These are phyloP conservation scores for Amia ocellicauda DNA, from an alignment of 2,113 vertebrate genomes.

Conservation along the genomic window DNA sequence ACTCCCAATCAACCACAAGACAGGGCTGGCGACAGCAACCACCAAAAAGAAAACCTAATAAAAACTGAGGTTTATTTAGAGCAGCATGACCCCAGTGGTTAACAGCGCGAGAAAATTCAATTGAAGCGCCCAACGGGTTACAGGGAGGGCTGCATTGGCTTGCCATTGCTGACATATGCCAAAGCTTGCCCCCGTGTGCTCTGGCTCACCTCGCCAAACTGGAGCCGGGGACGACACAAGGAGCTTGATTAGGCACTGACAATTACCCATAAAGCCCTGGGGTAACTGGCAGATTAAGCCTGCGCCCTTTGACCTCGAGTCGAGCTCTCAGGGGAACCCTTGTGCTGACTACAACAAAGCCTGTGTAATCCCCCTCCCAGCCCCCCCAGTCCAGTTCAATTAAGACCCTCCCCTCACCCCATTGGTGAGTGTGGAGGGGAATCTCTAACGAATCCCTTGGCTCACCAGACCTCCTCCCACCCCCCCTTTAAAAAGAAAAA, in stretches of 20 bases:
- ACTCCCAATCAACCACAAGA: neutral
- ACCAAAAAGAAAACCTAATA: slow-evolving; percentile 1
- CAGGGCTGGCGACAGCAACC: neutral
- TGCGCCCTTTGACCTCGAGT: slow-evolving; percentile 59
- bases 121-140: slow-evolving; percentile 39
- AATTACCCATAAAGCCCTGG: slow-evolving; percentile 64
- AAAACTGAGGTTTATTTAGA: slow-evolving; percentile 19
- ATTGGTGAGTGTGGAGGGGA: slow-evolving; percentile 27
- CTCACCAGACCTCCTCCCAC: slow-evolving; percentile 28
- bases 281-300: slow-evolving; percentile 60
- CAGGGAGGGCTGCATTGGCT: slow-evolving; percentile 38
- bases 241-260: slow-evolving; percentile 65
- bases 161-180: slow-evolving; percentile 31
- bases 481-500: slow-evolving; percentile 26
- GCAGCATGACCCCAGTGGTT: neutral
- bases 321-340: slow-evolving; percentile 39
- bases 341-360: slow-evolving; percentile 56
- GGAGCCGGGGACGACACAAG: slow-evolving; percentile 32
- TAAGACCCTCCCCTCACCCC: slow-evolving; percentile 33
- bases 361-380: slow-evolving; percentile 60
- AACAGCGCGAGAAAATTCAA: slow-evolving; percentile 19
- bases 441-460: slow-evolving; percentile 39
- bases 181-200: slow-evolving; percentile 19
- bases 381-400: slow-evolving; percentile 57
- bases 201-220: slow-evolving; percentile 15